Evolutionary conservation across 2,797 vertebrate genomes (phyloP), one percentile per base, ranked within the genome.

Genomic region (Darevskia mixta): DNA sequence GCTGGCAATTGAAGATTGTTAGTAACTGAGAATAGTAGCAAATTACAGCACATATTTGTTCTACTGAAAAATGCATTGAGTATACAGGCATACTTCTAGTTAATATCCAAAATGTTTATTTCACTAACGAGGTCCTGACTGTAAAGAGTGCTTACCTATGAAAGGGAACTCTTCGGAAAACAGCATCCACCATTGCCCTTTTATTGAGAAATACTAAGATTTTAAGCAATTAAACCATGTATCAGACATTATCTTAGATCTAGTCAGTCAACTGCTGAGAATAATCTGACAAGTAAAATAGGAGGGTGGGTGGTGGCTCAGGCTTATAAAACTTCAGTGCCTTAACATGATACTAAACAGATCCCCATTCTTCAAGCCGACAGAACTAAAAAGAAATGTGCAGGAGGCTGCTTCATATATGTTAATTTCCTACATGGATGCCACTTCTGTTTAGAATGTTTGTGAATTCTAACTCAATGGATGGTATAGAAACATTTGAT

Each of bases 81-180:
- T 38, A 45, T 81, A 41, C 38, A 85, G 11, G 29, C n/a, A 55
- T 38, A 49, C 3, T 41, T 66, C 32, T 80, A 58, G 4, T 77
- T 87, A 29, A 82, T 32, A 66, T 29, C n/a, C 15, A n/a, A 72
- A 73, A 27, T 3, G 55, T 80, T 73, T 79, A 73, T 55, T 80
- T 79, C 27, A 69, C 18, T 13, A 87, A 38, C 5, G 75, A 3
- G 66, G 6, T 85, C 29, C 41, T 38, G 10, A 72, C 32, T 55
- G 83, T 82, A 87, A 93, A 20, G 61, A 45, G 76, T 83, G 92
- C 92, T 95, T 93, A 95, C 94, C 93, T 88, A 85, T 2, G 55
- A 61, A 91, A 77, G 38, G 35, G 75, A 43, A 82, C 83, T 43
- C 83, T 91, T 83, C 73, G 86, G 86, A 93, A 94, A 83, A 45